Evolutionary conservation across 2,113 vertebrate genomes (phyloP).

Genomic region (Microcebus jonahi): DNA sequence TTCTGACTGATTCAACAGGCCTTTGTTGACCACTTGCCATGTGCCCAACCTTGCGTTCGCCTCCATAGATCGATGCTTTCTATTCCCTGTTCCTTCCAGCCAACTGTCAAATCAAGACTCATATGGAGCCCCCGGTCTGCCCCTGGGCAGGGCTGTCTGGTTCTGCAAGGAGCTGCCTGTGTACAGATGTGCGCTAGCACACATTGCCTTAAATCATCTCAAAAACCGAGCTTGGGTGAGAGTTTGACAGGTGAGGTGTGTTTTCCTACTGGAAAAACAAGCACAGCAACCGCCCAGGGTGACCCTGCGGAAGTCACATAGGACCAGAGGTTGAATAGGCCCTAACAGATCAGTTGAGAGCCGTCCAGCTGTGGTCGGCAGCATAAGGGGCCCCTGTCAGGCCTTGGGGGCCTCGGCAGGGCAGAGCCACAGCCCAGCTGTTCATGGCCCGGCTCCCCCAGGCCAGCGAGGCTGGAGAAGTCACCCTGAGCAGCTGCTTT

Average conservation of each 20-base stretch:
- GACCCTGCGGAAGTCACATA: rapidly evolving
- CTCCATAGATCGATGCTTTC: rapidly evolving
- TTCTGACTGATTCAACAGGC: background rate
- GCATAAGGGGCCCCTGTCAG: background rate
- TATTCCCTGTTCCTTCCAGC: background rate
- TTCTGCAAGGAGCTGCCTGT: background rate
- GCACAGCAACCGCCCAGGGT: background rate
- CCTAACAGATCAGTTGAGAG: background rate
- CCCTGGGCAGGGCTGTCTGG: background rate
- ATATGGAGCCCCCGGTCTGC: rapidly evolving
- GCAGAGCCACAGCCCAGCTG: rapidly evolving
- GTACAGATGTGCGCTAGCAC: rapidly evolving
- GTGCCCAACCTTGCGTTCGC: background rate
- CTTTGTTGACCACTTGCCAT: rapidly evolving
- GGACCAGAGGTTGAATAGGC: background rate
- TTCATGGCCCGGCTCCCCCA: rapidly evolving
- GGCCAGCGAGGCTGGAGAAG: background rate
- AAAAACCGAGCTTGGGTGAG: background rate
- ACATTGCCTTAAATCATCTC: background rate
- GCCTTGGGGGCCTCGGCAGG: background rate
- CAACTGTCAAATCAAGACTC: background rate
- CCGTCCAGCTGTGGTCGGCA: background rate
- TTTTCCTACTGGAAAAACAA: conserved; percentile 50
- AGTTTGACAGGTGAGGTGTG: background rate
- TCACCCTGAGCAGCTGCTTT: rapidly evolving